Conservation (phyloP, 1,140 invertebrate species). For the Calephelis virginiensis region DNA sequence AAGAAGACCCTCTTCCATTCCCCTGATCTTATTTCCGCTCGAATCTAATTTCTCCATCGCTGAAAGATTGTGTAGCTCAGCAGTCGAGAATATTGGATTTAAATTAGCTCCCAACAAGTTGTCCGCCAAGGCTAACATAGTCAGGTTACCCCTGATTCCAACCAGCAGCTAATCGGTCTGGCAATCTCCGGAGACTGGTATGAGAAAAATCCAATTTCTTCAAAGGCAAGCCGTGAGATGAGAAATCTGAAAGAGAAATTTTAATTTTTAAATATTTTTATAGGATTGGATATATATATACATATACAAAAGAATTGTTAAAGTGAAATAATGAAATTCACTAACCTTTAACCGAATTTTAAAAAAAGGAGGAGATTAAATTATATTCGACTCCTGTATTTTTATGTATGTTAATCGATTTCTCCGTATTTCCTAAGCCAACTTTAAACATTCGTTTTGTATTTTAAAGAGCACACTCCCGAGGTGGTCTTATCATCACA, state of each 20-base stretch:
- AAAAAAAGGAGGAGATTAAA: no score
- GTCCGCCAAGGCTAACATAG: conserved; percentile 85
- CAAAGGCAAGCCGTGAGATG: conserved; percentile 81
- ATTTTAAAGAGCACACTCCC: no score
- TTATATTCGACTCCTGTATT: no score
- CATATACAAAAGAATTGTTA: no score
- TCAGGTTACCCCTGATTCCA: conserved; percentile 82
- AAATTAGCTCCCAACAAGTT: conserved; percentile 93
- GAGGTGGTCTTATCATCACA: no score
- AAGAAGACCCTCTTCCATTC: conserved; percentile 90
- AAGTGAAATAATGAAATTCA: no score
- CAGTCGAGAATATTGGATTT: conserved; percentile 93
- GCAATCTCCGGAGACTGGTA: conserved; percentile 88
- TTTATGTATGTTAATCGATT: no score
- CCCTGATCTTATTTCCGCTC: conserved; percentile 87
- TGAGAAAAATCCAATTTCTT: conserved; percentile 88
- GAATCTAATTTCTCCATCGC: conserved; percentile 87
- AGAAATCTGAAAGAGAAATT: conserved; percentile 63
- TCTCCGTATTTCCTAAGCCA: no score
- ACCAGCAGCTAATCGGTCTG: conserved; percentile 87
- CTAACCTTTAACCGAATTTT: no score
- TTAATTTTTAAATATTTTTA: background rate
- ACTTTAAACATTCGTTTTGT: no score
- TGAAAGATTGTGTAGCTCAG: conserved; percentile 87
- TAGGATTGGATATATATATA: no score